Evolutionary conservation across 2,888 invertebrate genomes (phyloP).

Genomic region (Athalia circularis): DNA sequence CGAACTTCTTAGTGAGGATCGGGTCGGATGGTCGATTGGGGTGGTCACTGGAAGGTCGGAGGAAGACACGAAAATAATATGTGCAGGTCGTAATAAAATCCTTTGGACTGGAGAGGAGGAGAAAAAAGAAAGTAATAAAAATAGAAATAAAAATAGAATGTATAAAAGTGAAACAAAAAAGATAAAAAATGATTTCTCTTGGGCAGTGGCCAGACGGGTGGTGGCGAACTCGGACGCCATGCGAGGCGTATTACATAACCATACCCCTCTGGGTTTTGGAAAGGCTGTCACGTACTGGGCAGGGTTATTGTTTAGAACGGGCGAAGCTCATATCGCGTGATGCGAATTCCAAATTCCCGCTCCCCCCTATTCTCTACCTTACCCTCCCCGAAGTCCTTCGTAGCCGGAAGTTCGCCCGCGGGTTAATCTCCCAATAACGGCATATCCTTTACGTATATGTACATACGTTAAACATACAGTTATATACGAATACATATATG

Average conservation of each 20-base stretch:
- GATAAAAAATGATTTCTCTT: constrained; percentile 60
- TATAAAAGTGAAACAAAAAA: constrained; percentile 39
- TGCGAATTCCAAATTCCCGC: constrained; percentile 58
- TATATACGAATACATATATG: constrained; percentile 1
- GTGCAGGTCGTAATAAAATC: constrained; percentile 43
- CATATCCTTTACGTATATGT: not conserved
- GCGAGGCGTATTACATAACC: constrained; percentile 59
- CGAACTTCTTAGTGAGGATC: too few species aligned
- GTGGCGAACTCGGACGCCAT: constrained; percentile 34
- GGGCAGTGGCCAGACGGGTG: constrained; percentile 48
- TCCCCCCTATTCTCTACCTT: not conserved
- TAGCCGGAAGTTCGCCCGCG: constrained; percentile 30
- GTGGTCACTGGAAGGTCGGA: constrained; percentile 19
- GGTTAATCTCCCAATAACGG: constrained; percentile 25
- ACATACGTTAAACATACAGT: not conserved
- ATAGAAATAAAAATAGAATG: too few species aligned
- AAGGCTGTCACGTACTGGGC: constrained; percentile 64
- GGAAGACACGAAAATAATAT: constrained; percentile 56
- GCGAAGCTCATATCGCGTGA: constrained; percentile 62
- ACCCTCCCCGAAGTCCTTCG: constrained; percentile 11
- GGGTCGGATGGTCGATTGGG: constrained; percentile 3
- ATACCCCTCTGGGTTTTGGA: constrained; percentile 51
- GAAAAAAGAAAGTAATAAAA: not conserved
- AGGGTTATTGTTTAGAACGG: constrained; percentile 67
- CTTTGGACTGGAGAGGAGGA: constrained; percentile 19